Evolutionary conservation across 1,140 invertebrate genomes (phyloP).

Genomic region (Dendrolimus punctatus): DNA sequence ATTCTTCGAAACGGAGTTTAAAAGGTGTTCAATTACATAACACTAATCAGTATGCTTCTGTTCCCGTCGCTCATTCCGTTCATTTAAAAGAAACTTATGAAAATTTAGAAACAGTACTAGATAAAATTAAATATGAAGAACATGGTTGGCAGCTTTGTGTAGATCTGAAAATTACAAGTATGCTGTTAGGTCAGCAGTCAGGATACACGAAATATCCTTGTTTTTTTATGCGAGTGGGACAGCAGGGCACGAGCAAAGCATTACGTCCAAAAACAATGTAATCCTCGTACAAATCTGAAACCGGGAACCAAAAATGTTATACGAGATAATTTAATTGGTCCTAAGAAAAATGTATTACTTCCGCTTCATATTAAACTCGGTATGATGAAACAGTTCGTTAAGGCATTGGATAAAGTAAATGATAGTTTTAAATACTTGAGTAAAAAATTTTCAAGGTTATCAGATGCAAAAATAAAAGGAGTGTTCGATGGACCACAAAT

Average conservation of each 20-base stretch:
- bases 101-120: constrained; percentile 5
- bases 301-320: constrained; percentile 10
- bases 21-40: no score
- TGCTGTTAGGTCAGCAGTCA: constrained; percentile 4
- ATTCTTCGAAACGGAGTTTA: constrained; percentile 2
- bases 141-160: constrained; percentile 3
- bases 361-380: constrained; percentile 6
- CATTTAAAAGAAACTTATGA: constrained; percentile 4
- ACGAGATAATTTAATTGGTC: background rate
- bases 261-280: constrained; percentile 5
- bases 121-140: constrained; percentile 5
- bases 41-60: constrained; percentile 6
- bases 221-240: constrained; percentile 10
- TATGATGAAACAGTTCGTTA: constrained; percentile 12
- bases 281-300: constrained; percentile 2
- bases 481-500: constrained; percentile 11
- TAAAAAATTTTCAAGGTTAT: constrained; percentile 8
- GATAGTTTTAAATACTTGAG: constrained; percentile 10
- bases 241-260: constrained; percentile 3
- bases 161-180: constrained; percentile 5
- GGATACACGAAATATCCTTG: constrained; percentile 7
- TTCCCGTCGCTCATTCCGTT: constrained; percentile 5
- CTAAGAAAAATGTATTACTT: constrained; percentile 1
- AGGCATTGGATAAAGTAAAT: constrained; percentile 7
- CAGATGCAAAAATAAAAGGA: constrained; percentile 7